Evolutionary conservation across 2,888 invertebrate species (phyloP).

Genomic region (Petrolisthes manimaculis): DNA sequence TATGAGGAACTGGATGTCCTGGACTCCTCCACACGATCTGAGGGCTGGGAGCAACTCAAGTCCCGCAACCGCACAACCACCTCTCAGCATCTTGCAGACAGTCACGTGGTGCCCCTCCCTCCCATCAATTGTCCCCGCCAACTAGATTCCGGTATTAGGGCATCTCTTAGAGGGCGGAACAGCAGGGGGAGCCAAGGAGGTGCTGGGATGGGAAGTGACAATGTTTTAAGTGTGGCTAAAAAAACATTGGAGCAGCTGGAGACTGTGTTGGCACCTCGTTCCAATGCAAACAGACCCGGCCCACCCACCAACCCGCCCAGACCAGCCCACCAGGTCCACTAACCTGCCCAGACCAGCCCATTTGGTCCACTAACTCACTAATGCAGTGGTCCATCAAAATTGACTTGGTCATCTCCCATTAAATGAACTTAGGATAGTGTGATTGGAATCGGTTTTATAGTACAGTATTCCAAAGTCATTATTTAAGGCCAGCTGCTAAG

Average conservation of each 20-base stretch:
- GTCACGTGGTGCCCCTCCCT: slow-evolving; percentile 63
- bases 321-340: slow-evolving; percentile 6
- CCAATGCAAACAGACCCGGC: slow-evolving; percentile 21
- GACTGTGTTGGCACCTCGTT: slow-evolving; percentile 56
- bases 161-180: slow-evolving; percentile 14
- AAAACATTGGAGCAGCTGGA: slow-evolving; percentile 65
- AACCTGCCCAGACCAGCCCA: slow-evolving; percentile 6
- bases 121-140: slow-evolving; percentile 54
- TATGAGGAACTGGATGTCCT: slow-evolving; percentile 6
- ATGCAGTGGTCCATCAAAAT: no score
- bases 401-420: no score
- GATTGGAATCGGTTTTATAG: no score
- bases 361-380: background rate
- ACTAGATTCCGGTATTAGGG: slow-evolving; percentile 4
- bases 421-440: no score
- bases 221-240: slow-evolving; percentile 61
- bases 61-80: slow-evolving; percentile 14
- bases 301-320: background rate
- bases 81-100: slow-evolving; percentile 12
- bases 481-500: no score
- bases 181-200: slow-evolving; percentile 5
- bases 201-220: slow-evolving; percentile 32
- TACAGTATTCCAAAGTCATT: no score
- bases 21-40: slow-evolving; percentile 56
- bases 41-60: slow-evolving; percentile 57